Conservation (phyloP, 1,140 invertebrate genomes). For the Eriosoma lanigerum region DNA sequence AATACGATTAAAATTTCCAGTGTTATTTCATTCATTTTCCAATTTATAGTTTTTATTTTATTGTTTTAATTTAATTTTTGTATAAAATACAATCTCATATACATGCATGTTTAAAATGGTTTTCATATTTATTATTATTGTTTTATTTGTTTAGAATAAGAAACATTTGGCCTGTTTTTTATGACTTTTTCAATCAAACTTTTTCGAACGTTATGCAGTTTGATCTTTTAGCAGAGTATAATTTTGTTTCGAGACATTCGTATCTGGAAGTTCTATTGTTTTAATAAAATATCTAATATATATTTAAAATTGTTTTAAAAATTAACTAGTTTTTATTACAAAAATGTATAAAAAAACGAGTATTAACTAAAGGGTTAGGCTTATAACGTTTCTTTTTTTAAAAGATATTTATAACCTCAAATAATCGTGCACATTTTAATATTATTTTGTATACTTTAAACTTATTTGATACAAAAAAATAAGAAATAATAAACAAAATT, state of each 20-base stretch:
- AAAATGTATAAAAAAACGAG: too few relatives aligned
- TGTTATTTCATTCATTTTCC: slow-evolving; percentile 33
- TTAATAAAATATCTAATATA: too few relatives aligned
- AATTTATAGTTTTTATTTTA: slow-evolving; percentile 43
- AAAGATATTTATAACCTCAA: too few relatives aligned
- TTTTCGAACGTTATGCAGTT: neutral
- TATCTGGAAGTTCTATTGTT: too few relatives aligned
- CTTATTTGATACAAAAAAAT: too few relatives aligned
- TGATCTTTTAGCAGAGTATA: neutral
- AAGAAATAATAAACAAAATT: too few relatives aligned
- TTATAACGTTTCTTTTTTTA: too few relatives aligned
- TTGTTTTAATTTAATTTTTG: slow-evolving; percentile 50
- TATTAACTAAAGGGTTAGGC: too few relatives aligned
- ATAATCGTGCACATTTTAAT: too few relatives aligned
- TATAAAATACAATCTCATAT: slow-evolving; percentile 20
- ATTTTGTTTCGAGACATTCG: neutral
- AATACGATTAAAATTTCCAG: slow-evolving; percentile 41
- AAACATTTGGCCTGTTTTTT: slow-evolving; percentile 21
- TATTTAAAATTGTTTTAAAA: too few relatives aligned
- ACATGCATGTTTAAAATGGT: slow-evolving; percentile 6
- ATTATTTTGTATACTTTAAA: too few relatives aligned
- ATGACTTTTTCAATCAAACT: slow-evolving; percentile 50
- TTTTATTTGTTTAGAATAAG: neutral
- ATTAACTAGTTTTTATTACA: too few relatives aligned
- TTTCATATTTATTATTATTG: slow-evolving; percentile 33